Conservation (phyloP, 2,113 vertebrate species). For the Ellobius talpinus region DNA sequence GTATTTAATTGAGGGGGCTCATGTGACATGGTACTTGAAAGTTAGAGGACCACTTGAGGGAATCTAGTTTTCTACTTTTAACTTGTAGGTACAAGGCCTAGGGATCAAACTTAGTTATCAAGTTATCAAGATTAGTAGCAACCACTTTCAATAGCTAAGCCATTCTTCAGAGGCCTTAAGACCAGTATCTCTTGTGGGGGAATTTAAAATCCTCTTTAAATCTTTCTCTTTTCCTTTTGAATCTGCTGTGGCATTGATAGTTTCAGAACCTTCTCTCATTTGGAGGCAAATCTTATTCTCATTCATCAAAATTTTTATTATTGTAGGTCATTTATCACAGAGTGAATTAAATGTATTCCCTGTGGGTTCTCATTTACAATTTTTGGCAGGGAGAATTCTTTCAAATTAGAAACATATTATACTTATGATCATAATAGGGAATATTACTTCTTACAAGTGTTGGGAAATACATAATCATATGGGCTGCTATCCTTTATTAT, state of each 20-base stretch:
- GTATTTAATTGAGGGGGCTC: background rate
- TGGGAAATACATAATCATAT: constrained; percentile 68
- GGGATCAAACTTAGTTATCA: background rate
- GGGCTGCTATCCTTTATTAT: constrained; percentile 52
- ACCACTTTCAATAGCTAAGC: background rate
- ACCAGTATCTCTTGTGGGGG: background rate
- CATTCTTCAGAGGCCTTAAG: background rate
- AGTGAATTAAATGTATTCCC: constrained; percentile 66
- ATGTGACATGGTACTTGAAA: background rate
- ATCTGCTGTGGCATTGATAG: constrained; percentile 27
- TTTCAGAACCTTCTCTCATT: constrained; percentile 59
- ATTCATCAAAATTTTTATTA: constrained; percentile 74
- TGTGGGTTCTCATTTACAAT: constrained; percentile 58
- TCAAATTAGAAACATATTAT: constrained; percentile 67
- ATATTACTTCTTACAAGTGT: constrained; percentile 63
- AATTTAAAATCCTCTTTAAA: background rate
- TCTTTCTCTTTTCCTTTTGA: background rate
- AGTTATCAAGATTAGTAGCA: background rate
- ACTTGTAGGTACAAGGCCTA: too few relatives aligned
- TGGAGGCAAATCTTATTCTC: constrained; percentile 48
- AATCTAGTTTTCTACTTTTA: background rate
- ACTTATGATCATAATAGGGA: constrained; percentile 64
- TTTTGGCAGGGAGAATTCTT: constrained; percentile 57
- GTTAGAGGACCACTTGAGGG: background rate
- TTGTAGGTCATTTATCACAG: constrained; percentile 68